phyloP scores from a whole-genome alignment of 2,797 vertebrate species.

The Meda fulgida region DNA sequence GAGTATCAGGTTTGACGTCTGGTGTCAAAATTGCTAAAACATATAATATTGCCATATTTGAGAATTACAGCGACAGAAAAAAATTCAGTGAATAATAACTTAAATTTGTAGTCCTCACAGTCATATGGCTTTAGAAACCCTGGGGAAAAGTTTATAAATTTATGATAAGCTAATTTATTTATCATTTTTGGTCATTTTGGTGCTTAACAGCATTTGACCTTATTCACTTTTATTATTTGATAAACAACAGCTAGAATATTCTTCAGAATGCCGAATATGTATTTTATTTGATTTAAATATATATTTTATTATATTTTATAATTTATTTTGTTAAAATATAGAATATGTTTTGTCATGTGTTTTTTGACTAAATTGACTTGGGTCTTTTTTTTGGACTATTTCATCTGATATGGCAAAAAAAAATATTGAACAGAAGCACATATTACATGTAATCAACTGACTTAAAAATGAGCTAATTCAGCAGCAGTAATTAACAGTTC shows the following conservation, averaged over 20 bases:
- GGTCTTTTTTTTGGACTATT: neutral
- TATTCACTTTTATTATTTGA: neutral
- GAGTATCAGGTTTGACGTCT: neutral
- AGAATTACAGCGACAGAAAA: neutral
- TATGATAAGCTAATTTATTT: neutral
- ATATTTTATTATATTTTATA: neutral
- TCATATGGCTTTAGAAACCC: too few species aligned
- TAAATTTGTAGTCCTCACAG: neutral
- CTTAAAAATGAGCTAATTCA: slow-evolving; percentile 2
- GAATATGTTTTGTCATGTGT: too few species aligned
- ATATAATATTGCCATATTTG: neutral
- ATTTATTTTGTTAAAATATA: too few species aligned
- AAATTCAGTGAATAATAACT: neutral
- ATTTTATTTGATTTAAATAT: neutral
- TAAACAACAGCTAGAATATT: neutral
- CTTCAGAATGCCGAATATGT: neutral
- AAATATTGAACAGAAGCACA: neutral
- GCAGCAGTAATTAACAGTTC: slow-evolving; percentile 15
- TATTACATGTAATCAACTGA: neutral
- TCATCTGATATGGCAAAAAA: neutral
- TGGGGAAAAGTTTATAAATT: neutral
- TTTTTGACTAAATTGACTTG: neutral
- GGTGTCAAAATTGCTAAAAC: neutral
- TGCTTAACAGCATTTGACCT: neutral
- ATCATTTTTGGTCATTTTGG: too few species aligned